Base-by-base conservation (phyloP, 2,888 invertebrate species). In the Selenia dentaria region DNA sequence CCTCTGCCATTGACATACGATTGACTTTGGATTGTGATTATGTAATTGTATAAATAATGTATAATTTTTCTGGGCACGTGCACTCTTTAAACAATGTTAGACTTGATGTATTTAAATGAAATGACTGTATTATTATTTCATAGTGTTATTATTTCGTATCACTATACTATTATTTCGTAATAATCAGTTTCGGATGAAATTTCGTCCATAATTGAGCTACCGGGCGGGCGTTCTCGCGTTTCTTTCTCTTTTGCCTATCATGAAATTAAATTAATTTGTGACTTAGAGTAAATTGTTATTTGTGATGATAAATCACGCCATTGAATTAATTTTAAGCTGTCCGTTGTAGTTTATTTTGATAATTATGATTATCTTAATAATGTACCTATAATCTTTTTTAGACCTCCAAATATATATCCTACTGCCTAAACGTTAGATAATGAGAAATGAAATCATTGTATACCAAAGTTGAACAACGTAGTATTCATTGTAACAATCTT, bases 51-150 rank as follows among this genome's bases (percentile, higher is more conserved):
- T 33, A 28, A 39, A 16, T 8, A 25, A 13, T 10, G 25, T 25
- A 10, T 25, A 25, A 25, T 25, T 25, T 10, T 10, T 2, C 10
- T 25, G 10, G 69, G 70, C 73, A 70, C 74, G 73, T 62, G 69
- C 52, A 51, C 51, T 58, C 46, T 11, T 28, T 13, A 28, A 33
- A 60, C 55, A 53, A 57, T 51, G 33, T 56, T 59, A 54, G 44
- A 52, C 45, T 55, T 47, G 43, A 35, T 40, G 37, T 32, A 32
- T 31, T 40, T 24, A 39, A 34, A 35, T 9, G 6, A 27, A 42
- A 36, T 40, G 28, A 42, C 44, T 35, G 44, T 41, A 22, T 22
- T 22, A 22, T 22, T 22, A 22, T 20, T 45, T 37, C 12, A 22
- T 18, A n/a, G 46, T 46, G 48, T 34, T 55, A 47, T 57, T 61